phyloP scores from a whole-genome alignment of 2,888 invertebrate genomes.

The Lepidocyrtoides sp. region DNA sequence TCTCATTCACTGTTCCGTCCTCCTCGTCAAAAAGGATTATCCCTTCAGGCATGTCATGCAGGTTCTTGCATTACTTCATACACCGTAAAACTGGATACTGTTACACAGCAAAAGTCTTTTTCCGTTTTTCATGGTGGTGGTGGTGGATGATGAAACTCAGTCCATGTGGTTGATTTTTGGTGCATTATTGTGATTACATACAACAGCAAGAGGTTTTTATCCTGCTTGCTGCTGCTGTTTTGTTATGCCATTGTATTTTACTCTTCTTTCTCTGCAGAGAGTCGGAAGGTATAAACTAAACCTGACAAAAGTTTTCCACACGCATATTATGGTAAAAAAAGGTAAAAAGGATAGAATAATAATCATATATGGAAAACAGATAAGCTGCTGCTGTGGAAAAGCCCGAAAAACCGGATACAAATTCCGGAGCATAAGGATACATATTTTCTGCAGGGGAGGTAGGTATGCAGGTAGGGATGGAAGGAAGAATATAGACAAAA shows the following conservation, averaged over 20 bases:
- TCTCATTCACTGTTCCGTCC: neutral
- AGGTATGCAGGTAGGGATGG: too few relatives aligned
- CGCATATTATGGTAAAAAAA: neutral
- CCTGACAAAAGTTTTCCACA: neutral
- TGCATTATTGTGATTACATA: neutral
- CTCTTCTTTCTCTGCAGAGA: neutral
- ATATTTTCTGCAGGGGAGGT: too few relatives aligned
- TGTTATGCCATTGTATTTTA: neutral
- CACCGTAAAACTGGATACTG: neutral
- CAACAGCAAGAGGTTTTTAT: too few relatives aligned
- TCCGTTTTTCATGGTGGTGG: neutral
- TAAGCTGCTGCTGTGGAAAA: neutral
- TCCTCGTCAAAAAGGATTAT: conserved; percentile 26
- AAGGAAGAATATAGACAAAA: too few relatives aligned
- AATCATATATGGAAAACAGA: neutral
- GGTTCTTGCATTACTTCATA: neutral
- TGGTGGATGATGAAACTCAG: neutral
- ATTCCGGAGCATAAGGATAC: too few relatives aligned
- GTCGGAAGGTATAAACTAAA: neutral
- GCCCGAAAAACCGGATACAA: too few relatives aligned
- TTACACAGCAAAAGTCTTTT: neutral
- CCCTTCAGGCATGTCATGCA: conserved; percentile 23
- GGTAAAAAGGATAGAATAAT: neutral
- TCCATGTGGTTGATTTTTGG: neutral
- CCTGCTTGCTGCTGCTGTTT: neutral